A percentile compares a stretch with the other conserved stretches of the same genome.
These are phyloP conservation scores for Pandion haliaetus DNA, from an alignment of 2,113 vertebrate genomes.

Conservation along the genomic window DNA sequence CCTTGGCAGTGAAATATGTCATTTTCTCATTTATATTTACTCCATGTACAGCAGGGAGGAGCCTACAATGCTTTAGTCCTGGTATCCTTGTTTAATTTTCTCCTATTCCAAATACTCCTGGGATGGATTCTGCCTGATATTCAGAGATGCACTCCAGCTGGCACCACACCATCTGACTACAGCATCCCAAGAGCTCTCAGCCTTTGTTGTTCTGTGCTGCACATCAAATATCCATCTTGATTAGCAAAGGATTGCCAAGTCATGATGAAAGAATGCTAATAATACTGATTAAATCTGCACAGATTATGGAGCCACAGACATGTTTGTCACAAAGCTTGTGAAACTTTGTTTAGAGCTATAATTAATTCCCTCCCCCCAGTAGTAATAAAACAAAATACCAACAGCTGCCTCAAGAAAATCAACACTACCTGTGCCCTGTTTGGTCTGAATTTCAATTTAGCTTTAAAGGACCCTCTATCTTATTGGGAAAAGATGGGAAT, in stretches of 20 bases:
- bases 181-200: background rate
- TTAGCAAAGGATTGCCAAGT: slow-evolving; percentile 49
- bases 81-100: background rate
- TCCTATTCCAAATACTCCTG: background rate
- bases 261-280: slow-evolving; percentile 58
- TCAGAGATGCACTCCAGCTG: background rate
- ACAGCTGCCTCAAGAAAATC: background rate
- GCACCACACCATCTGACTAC: background rate
- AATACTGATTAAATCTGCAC: slow-evolving; percentile 46
- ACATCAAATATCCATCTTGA: slow-evolving; percentile 25
- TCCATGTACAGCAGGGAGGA: background rate
- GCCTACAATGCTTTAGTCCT: background rate
- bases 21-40: background rate
- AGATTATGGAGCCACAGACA: slow-evolving; percentile 1
- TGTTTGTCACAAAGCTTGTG: slow-evolving; percentile 42
- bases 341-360: slow-evolving; percentile 38
- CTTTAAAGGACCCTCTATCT: background rate
- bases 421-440: background rate
- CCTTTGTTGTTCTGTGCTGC: background rate
- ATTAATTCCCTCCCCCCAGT: background rate
- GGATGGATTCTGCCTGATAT: background rate
- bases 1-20: background rate
- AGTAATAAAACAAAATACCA: slow-evolving; percentile 38
- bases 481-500: background rate
- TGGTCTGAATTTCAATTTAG: background rate